Evolutionary conservation across 2,113 vertebrate species (phyloP), one percentile per base, ranked within the genome.

Genomic region (Phalacrocorax pelagicus): DNA sequence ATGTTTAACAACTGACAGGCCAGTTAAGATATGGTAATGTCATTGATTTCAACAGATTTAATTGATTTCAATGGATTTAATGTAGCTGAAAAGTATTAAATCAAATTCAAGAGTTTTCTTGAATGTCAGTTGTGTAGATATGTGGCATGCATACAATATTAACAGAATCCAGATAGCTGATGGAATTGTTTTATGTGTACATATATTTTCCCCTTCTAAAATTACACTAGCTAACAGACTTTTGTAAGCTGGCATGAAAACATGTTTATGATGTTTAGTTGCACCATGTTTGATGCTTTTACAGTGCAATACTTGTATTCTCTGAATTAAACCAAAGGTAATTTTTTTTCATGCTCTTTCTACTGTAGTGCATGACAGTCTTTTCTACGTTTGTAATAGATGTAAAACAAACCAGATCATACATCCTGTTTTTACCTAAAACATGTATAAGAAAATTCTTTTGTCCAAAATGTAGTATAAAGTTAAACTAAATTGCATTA

Each of bases 251-350:
- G 97, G 96, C 97, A 97, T 96, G 96, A 96, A 97, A 97, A 98
- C 94, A 78, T 97, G 97, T 97, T 97, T 96, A 92, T 97, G 93
- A 97, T 96, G 93, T 98, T 98, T 98, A 97, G 95, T 98, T 98
- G 98, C 96, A 97, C 96, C 97, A 97, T 97, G 97, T 98, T 98
- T 97, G 97, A 98, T 98, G 97, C 98, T 97, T 98, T 98, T 97
- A 98, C 97, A 98, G 98, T 98, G 98, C 98, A 98, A 98, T 98
- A 98, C 96, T 86, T 98, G 95, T 98, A 97, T 97, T 98, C 96
- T 98, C 97, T 96, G 94, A 98, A 95, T 95, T 97, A 98, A 98
- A 98, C 98, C 98, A 98, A 98, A 98, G 98, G 97, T 98, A 97
- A 97, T 97, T 98, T 97, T 84, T 96, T 98, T 98, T 98, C 98